phyloP scores from a whole-genome alignment of 2,888 invertebrate genomes.

The Latheticus oryzae region DNA sequence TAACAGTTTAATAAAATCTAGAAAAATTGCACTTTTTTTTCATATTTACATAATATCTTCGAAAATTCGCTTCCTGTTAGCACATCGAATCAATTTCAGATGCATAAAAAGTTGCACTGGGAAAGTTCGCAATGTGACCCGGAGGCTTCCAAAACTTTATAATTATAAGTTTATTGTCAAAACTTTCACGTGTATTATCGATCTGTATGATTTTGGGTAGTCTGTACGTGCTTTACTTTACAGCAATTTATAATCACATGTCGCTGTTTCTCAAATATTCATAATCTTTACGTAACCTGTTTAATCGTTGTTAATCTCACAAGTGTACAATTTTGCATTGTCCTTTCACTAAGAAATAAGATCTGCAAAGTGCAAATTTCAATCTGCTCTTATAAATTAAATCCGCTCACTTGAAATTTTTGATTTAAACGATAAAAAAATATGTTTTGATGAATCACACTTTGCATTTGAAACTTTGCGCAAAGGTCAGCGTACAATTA shows the following conservation, averaged over 20 bases:
- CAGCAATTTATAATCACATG: constrained; percentile 8
- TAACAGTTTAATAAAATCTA: no score
- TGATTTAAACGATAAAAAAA: no score
- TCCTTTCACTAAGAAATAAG: constrained; percentile 35
- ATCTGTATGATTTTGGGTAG: constrained; percentile 9
- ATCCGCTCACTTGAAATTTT: constrained; percentile 25
- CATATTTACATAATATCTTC: no score
- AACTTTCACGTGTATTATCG: constrained; percentile 18
- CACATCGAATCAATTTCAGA: no score
- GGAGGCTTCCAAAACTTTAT: background rate
- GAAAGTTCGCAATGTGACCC: constrained; percentile 5
- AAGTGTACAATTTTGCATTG: constrained; percentile 28
- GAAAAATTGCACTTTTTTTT: no score
- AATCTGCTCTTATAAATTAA: constrained; percentile 18
- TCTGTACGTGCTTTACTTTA: constrained; percentile 12
- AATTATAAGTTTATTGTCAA: constrained; percentile 6
- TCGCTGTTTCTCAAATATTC: constrained; percentile 8
- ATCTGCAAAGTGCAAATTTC: constrained; percentile 18
- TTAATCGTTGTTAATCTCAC: constrained; percentile 23
- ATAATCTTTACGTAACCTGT: constrained; percentile 17
- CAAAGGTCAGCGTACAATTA: no score
- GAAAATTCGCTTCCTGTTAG: no score
- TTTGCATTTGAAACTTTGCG: no score
- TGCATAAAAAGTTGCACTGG: no score
- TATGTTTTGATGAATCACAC: no score